phyloP scores from a whole-genome alignment of 2,113 vertebrate genomes.

The Regulus satrapa region DNA sequence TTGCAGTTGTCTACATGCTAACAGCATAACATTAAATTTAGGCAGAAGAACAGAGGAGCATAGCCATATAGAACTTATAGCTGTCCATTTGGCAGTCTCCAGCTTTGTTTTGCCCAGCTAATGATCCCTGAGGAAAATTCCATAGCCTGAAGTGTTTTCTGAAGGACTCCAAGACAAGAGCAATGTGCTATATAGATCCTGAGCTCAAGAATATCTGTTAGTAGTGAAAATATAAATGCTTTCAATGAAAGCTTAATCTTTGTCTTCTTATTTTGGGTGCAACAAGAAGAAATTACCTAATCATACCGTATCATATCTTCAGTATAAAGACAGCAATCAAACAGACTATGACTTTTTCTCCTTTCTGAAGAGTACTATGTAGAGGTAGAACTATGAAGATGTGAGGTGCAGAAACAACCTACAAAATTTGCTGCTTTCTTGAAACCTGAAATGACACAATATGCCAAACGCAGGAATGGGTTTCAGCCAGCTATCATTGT shows the following conservation, averaged over 20 bases:
- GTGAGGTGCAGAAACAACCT: background rate
- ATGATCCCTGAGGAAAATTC: background rate
- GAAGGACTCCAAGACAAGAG: background rate
- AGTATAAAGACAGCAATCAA: background rate
- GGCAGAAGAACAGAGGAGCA: background rate
- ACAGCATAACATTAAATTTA: background rate
- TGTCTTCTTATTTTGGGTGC: background rate
- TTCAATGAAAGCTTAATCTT: background rate
- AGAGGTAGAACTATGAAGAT: background rate
- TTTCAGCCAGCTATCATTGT: background rate
- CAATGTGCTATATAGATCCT: background rate
- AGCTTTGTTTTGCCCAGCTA: background rate
- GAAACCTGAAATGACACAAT: background rate
- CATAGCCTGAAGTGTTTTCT: background rate
- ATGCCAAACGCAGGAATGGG: background rate
- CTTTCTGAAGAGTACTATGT: background rate
- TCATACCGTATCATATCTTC: accelerated
- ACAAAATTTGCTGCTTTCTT: background rate
- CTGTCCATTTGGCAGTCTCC: background rate
- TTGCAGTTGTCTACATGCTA: background rate
- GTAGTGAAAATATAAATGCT: background rate
- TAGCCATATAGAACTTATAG: background rate
- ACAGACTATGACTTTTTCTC: background rate
- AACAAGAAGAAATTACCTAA: background rate
- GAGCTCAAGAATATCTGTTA: background rate